A percentile compares a stretch with the other conserved stretches of the same genome.
Conservation (phyloP, 1,140 invertebrate genomes). For the Triops longicaudatus region DNA sequence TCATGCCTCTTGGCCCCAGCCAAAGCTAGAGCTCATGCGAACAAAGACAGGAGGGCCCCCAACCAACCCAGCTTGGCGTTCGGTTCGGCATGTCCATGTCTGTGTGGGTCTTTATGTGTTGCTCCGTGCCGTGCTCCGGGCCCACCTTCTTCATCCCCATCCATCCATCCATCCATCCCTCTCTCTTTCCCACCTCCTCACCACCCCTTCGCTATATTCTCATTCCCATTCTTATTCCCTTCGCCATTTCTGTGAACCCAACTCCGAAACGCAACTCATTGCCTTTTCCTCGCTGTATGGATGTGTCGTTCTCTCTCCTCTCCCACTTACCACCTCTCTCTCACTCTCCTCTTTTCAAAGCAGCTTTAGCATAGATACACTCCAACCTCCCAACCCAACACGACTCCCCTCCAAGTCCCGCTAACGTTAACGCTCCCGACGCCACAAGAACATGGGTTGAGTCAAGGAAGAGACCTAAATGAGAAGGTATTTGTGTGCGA, state of each 20-base stretch:
- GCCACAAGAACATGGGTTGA: constrained; percentile 11
- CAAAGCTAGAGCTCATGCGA: constrained; percentile 5
- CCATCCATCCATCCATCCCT: too few species aligned
- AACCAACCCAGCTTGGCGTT: not conserved
- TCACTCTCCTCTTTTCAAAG: too few species aligned
- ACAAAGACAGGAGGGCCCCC: constrained; percentile 13
- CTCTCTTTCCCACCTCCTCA: too few species aligned
- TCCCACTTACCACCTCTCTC: not conserved
- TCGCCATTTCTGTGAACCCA: not conserved
- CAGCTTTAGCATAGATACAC: not conserved
- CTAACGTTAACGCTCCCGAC: constrained; percentile 14
- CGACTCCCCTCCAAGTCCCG: constrained; percentile 3
- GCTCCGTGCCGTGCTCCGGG: constrained; percentile 12
- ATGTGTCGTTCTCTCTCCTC: not conserved
- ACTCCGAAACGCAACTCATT: not conserved
- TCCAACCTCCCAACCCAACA: not conserved
- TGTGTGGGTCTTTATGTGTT: constrained; percentile 11
- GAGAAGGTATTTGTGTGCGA: constrained; percentile 12
- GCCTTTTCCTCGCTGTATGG: not conserved
- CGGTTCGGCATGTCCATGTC: not conserved
- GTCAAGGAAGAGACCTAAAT: constrained; percentile 11
- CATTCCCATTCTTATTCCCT: not conserved
- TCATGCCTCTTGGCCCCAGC: not conserved
- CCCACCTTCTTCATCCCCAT: not conserved
- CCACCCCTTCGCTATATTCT: not conserved